These are phyloP conservation scores for Mirounga angustirostris DNA, from an alignment of 2,113 vertebrate species.

Conservation along the genomic window DNA sequence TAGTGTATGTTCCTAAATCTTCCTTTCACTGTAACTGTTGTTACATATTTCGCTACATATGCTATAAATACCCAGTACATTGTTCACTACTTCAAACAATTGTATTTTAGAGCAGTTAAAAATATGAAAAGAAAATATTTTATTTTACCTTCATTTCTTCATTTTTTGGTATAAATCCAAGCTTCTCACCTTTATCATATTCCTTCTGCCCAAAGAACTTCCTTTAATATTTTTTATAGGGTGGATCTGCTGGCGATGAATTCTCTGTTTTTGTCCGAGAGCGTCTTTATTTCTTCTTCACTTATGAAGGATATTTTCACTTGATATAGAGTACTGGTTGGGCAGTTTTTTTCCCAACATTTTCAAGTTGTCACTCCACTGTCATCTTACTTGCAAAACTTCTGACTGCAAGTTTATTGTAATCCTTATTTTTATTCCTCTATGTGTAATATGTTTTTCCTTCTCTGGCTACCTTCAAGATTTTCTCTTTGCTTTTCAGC, in stretches of 20 bases:
- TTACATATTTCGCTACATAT: background rate
- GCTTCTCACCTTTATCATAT: background rate
- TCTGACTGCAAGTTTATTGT: background rate
- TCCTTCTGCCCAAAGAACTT: background rate
- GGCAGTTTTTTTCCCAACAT: background rate
- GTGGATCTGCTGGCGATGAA: background rate
- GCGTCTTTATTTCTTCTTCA: constrained; percentile 9
- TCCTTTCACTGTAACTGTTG: background rate
- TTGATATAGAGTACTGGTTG: background rate
- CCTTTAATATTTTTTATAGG: background rate
- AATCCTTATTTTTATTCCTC: background rate
- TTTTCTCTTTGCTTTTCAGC: constrained; percentile 1
- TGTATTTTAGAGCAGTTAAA: background rate
- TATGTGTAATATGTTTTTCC: background rate
- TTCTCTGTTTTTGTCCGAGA: background rate
- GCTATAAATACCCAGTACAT: background rate
- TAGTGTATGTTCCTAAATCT: background rate
- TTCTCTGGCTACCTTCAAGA: background rate
- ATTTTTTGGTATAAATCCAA: background rate
- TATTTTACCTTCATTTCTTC: background rate
- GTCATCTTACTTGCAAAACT: background rate
- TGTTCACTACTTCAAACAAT: background rate
- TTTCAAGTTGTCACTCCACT: background rate
- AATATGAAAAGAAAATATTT: background rate
- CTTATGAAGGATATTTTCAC: background rate